These are phyloP conservation scores for Perca schrenkii DNA, from an alignment of 2,113 vertebrate genomes.

Conservation along the genomic window DNA sequence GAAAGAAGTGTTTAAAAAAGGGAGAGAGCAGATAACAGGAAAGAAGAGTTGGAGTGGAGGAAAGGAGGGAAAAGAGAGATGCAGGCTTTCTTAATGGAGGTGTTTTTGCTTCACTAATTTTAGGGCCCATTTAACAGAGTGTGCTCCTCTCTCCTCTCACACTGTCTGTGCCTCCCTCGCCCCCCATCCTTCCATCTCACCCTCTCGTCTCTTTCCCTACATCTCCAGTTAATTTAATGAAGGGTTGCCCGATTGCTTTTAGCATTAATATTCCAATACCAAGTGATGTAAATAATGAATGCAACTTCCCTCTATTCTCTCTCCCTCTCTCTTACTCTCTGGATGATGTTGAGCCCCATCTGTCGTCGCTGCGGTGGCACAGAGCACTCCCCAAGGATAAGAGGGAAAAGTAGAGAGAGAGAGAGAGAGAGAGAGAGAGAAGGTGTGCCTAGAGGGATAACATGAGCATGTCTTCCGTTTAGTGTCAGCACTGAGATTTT, in stretches of 20 bases:
- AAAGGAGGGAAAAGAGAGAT: conserved; percentile 63
- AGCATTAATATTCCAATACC: conserved; percentile 92
- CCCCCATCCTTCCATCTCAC: conserved; percentile 46
- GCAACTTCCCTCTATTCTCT: conserved; percentile 71
- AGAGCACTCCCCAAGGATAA: conserved; percentile 76
- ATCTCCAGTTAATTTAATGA: conserved; percentile 86
- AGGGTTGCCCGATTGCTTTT: conserved; percentile 88
- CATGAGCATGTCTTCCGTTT: conserved; percentile 16
- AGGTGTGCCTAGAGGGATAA: conserved; percentile 45
- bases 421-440: conserved; percentile 19
- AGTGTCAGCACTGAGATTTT: conserved; percentile 51
- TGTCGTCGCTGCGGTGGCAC: conserved; percentile 81
- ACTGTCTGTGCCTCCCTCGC: conserved; percentile 35
- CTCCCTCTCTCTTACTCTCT: conserved; percentile 55
- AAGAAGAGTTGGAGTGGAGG: conserved; percentile 58
- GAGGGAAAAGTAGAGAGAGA: conserved; percentile 59
- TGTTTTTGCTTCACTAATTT: conserved; percentile 89
- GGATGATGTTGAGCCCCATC: conserved; percentile 86
- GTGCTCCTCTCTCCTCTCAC: conserved; percentile 61
- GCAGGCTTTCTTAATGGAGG: conserved; percentile 83
- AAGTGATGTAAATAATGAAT: conserved; percentile 89
- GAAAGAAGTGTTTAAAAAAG: conserved; percentile 66
- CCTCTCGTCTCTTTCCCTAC: conserved; percentile 63
- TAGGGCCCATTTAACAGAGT: conserved; percentile 85
- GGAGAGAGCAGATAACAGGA: conserved; percentile 52